Evolutionary conservation across 1,140 invertebrate genomes (phyloP), one percentile per base, ranked within the genome.

Genomic region (Drosophila arizonae): DNA sequence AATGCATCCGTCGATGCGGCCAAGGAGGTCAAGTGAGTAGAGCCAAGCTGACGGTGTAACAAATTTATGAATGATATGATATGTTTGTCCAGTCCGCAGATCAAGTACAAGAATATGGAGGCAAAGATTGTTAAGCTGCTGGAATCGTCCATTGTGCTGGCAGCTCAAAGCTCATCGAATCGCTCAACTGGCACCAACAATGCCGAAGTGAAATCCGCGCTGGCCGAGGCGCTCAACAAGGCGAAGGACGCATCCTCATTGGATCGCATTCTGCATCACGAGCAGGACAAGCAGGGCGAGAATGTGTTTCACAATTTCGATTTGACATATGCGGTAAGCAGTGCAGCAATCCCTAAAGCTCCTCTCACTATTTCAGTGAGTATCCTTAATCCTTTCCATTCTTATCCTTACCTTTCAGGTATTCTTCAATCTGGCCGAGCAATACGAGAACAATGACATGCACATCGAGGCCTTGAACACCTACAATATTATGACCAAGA

Each of bases 181-280:
- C 86, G 66, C 0, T 75, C 86, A 1, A 90, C 82, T 39, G 71
- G 74, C 5, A 48, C 72, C 91, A 11, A 36, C 2, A 68, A 48
- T 46, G 5, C 73, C 0, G 90, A 90, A 28, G 2, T 62, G 0
- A 91, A 87, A 9, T 72, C 82, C 17, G 62, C 58, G 2, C 36
- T 86, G 33, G 50, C 90, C 0, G 88, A 87, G 90, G 94, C 98
- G 0, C 92, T 99, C 33, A 96, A 98, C 57, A 97, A 98, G 92
- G 98, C 98, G 0, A 99, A 99, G 92, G 98, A 99, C 93, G 98
- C 98, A 13, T 98, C 97, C 1, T 95, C 96, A 8, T 96, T 99
- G 91, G 98, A 99, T 92, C 93, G 95, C 70, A 95, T 95, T 71
- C 91, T 99, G n/a, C 97, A 98, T 63, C 93, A 96, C 73, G 94